phyloP scores from a whole-genome alignment of 92 coral and sea anemone species.

The Micromussa lordhowensis region DNA sequence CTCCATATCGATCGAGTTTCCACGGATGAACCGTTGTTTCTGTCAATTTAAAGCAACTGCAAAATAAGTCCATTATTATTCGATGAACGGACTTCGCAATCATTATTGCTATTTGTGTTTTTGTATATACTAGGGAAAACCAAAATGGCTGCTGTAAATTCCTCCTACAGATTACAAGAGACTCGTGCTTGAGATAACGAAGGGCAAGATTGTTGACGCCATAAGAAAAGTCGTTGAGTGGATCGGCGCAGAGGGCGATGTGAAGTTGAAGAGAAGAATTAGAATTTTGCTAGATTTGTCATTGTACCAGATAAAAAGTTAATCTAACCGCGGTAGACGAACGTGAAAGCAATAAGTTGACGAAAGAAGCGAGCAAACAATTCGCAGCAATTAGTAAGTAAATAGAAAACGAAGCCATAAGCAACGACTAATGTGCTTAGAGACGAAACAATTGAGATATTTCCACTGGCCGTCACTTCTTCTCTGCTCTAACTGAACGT shows the following conservation, averaged over 20 bases:
- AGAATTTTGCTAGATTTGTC: slow-evolving; percentile 12
- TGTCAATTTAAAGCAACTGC: too few relatives aligned
- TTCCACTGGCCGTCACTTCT: too few relatives aligned
- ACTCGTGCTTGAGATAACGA: neutral
- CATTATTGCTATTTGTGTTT: neutral
- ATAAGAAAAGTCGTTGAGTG: neutral
- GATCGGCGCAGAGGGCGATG: neutral
- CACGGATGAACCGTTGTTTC: neutral
- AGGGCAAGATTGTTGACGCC: neutral
- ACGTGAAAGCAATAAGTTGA: neutral
- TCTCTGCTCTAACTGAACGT: too few relatives aligned
- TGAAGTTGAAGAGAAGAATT: slow-evolving; percentile 1
- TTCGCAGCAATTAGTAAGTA: too few relatives aligned
- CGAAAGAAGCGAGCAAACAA: too few relatives aligned
- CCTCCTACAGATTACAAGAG: neutral
- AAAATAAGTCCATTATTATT: too few relatives aligned
- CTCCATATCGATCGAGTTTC: neutral
- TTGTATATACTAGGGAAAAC: neutral
- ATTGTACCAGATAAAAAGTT: neutral
- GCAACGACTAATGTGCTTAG: too few relatives aligned
- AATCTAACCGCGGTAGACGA: neutral
- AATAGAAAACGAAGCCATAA: too few relatives aligned
- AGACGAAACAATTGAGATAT: too few relatives aligned
- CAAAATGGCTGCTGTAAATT: neutral
- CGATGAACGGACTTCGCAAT: neutral